Evolutionary conservation across 2,888 invertebrate species (phyloP), one percentile per base, ranked within the genome.

Genomic region (Axea sp.): DNA sequence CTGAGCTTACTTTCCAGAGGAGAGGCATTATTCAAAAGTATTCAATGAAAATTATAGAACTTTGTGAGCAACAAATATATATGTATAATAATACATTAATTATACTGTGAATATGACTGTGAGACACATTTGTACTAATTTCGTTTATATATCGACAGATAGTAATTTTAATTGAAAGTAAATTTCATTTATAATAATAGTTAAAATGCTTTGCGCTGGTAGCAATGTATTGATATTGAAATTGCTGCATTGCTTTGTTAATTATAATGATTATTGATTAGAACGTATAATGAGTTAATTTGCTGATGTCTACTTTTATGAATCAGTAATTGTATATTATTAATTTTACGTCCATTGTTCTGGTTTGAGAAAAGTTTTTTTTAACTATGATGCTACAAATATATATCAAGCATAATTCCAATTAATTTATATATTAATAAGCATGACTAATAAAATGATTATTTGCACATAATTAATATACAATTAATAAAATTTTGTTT

Each of bases 121-220:
- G 3, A 11, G 9, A 12, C 51, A 69, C 69, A 45, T 55, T 45
- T 24, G 37, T 49, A 49, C 39, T 28, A 55, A 49, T 49, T 31
- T 26, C 37, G 55, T 64, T 51, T 64, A 53, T 68, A 57, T 15
- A 51, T 45, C 26, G 68, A 41, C 35, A 64, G 59, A 65, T 65
- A 65, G 49, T 65, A 45, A 72, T 65, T 72, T 59, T 33, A 57
- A 53, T 65, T 65, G 72, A 72, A 72, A 72, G 37, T 65, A 72
- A 65, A 72, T 72, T 65, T 60, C 65, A 60, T 65, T 65, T 72
- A 60, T 65, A 65, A 72, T 72, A 72, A 72, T 72, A 72, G 65
- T 65, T 65, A 51, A 65, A 72, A 65, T 59, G 53, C 43, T 62
- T 59, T 53, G 53, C 45, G 65, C 57, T 65, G 47, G 59, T 65